Evolutionary conservation across 2,797 vertebrate species (phyloP), one percentile per base, ranked within the genome.

Genomic region (Vireo griseus): DNA sequence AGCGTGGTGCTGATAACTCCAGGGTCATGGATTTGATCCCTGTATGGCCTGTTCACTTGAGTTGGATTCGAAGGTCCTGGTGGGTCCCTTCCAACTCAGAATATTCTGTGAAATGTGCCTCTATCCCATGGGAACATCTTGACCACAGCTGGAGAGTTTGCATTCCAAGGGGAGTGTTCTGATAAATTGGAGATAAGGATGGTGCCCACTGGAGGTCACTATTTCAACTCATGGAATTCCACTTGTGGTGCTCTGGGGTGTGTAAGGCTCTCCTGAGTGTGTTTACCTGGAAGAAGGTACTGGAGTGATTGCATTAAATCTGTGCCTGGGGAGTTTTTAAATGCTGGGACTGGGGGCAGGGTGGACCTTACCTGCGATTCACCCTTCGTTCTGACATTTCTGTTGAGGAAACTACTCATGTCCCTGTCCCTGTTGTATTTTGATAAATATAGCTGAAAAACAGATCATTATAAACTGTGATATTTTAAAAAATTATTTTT

Each of bases 181-280:
- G 22, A 29, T 19, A 24, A 33, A 5, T 2, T 17, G 47, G 77
- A 26, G 63, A 29, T 45, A 33, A 59, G 47, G 45, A 14, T 1
- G 40, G 15, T 91, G 67, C 78, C 90, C 95, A 22, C 80, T 80
- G 93, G 92, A 68, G 88, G 86, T 95, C 90, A 79, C 90, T 92
- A 9, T 93, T 91, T 57, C 45, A 61, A 3, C 77, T 88, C 16
- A 0, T 29, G 77, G 37, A 84, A n/a, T 82, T 79, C 10, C 19
- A 4, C 25, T 55, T 8, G 11, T 0, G 5, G 8, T 12, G 17
- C 55, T 83, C 33, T 1, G 0, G 24, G 15, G 14, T 9, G 11
- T 44, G 82, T 12, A 20, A 77, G 35, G 2, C 47, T n/a, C 28
- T 22, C 26, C 67, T 39, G n/a, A 16, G 13, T 14, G 8, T 52